Evolutionary conservation across 2,888 invertebrate genomes (phyloP).

Genomic region (Kryphioiulus occultus): DNA sequence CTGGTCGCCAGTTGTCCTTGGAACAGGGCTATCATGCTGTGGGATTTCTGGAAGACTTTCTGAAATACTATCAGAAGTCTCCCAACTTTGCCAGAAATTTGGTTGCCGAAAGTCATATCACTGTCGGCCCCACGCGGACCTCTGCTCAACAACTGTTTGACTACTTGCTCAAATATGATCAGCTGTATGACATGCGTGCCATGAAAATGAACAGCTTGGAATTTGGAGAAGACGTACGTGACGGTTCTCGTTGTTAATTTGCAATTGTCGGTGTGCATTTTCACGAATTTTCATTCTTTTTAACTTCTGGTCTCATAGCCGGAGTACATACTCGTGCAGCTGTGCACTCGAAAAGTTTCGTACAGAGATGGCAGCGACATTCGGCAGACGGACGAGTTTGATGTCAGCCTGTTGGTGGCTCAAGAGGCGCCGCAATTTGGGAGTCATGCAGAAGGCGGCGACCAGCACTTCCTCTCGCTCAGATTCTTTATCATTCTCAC

Average conservation of each 20-base stretch:
- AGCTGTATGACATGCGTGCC: conserved; percentile 73
- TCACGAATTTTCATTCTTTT: background rate
- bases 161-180: conserved; percentile 74
- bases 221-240: conserved; percentile 54
- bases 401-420: conserved; percentile 73
- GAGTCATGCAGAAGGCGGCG: conserved; percentile 57
- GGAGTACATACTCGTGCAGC: conserved; percentile 72
- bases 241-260: background rate
- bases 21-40: conserved; percentile 74
- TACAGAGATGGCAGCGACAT: conserved; percentile 70
- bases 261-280: background rate
- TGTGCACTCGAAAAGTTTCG: conserved; percentile 68
- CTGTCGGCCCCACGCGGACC: conserved; percentile 69
- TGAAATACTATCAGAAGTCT: conserved; percentile 77
- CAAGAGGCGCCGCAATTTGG: conserved; percentile 63
- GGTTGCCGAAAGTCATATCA: conserved; percentile 72
- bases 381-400: conserved; percentile 72
- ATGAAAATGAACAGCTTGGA: conserved; percentile 68
- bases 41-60: conserved; percentile 77
- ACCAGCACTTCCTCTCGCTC: conserved; percentile 65
- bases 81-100: conserved; percentile 79
- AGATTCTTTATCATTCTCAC: conserved; percentile 72
- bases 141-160: conserved; percentile 73
- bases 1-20: conserved; percentile 67
- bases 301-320: background rate